These are phyloP conservation scores for Catamblyrhynchus diadema DNA, from an alignment of 2,797 vertebrate genomes.

Conservation along the genomic window DNA sequence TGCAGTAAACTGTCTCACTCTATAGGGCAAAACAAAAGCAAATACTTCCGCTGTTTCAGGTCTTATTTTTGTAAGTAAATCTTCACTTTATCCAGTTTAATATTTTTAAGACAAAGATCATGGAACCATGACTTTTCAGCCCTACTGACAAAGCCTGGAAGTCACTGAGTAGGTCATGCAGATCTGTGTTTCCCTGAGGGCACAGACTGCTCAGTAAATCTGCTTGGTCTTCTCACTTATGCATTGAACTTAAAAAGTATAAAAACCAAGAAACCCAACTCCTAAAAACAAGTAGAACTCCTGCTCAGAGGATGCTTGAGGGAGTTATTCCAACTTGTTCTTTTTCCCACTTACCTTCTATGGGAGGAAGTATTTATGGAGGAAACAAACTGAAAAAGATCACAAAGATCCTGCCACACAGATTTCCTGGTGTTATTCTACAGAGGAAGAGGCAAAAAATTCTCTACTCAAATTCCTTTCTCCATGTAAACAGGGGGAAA, in stretches of 20 bases:
- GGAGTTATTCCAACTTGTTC: neutral
- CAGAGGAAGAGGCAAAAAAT: neutral
- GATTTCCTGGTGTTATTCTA: slow-evolving; percentile 16
- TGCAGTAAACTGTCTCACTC: neutral
- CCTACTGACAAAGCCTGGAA: neutral
- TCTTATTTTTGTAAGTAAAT: neutral
- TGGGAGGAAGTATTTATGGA: neutral
- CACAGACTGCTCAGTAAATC: neutral
- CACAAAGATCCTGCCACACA: neutral
- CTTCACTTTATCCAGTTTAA: neutral
- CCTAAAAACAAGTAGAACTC: neutral
- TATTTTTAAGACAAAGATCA: neutral
- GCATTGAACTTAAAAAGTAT: neutral
- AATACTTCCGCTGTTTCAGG: neutral
- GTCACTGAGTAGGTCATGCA: neutral
- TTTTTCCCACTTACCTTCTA: neutral
- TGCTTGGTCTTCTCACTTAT: neutral
- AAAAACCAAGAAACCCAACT: neutral
- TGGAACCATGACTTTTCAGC: neutral
- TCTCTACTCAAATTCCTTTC: neutral
- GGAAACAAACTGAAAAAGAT: neutral
- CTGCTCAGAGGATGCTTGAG: neutral
- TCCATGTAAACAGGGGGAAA: neutral
- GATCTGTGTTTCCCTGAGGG: neutral
- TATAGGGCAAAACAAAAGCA: neutral